These are phyloP conservation scores for Exephanes ischioxanthus DNA, from an alignment of 2,888 invertebrate genomes.

Conservation along the genomic window DNA sequence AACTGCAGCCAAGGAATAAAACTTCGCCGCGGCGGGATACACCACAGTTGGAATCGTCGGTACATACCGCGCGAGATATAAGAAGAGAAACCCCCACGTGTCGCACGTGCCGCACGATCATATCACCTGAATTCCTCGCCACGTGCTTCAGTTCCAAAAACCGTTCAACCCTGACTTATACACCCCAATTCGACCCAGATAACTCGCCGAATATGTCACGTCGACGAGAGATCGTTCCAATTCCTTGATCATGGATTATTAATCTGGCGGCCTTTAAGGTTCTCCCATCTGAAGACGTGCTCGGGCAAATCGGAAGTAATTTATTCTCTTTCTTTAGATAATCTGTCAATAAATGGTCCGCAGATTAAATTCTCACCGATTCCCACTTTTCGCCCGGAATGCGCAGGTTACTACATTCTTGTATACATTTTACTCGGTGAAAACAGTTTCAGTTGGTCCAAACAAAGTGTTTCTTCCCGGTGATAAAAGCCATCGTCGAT, in stretches of 20 bases:
- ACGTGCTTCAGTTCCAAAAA: slow-evolving; percentile 25
- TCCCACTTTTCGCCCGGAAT: no score
- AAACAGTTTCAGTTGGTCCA: background rate
- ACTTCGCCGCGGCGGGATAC: slow-evolving; percentile 4
- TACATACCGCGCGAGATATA: background rate
- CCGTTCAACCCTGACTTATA: slow-evolving; percentile 34
- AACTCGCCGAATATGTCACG: slow-evolving; percentile 14
- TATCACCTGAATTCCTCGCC: slow-evolving; percentile 25
- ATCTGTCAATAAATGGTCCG: no score
- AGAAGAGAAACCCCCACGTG: background rate
- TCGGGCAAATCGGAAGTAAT: background rate
- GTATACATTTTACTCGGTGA: no score
- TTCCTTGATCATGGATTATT: slow-evolving; percentile 16
- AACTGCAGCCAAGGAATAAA: slow-evolving; percentile 16
- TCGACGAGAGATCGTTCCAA: slow-evolving; percentile 12
- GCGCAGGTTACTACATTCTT: no score
- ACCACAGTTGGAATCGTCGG: background rate
- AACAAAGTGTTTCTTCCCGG: background rate
- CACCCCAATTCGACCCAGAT: slow-evolving; percentile 31
- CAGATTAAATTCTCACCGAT: no score
- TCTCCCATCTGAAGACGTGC: background rate
- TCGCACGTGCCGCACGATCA: slow-evolving; percentile 36
- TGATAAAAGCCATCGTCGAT: background rate
- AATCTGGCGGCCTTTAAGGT: background rate
- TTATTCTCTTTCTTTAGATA: no score